Conservation (phyloP, 2,888 invertebrate genomes). For the Tuta absoluta region DNA sequence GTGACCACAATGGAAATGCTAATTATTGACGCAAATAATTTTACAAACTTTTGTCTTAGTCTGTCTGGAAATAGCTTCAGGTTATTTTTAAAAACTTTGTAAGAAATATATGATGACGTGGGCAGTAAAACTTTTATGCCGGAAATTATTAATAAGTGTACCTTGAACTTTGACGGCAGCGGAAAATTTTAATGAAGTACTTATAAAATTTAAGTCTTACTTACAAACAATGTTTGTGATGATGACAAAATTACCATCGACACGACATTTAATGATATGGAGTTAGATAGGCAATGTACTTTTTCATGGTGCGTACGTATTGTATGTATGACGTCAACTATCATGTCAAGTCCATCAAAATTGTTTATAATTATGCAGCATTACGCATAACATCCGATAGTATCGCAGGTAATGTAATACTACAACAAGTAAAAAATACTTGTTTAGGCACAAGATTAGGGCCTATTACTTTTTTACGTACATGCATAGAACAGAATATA, state of each 20-base stretch:
- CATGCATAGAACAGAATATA: no score
- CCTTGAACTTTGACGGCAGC: slow-evolving; percentile 9
- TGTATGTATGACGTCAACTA: slow-evolving; percentile 11
- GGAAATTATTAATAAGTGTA: background rate
- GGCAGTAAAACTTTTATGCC: background rate
- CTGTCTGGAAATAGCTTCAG: background rate
- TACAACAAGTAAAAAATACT: no score
- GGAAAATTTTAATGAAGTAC: slow-evolving; percentile 1
- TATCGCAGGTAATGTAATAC: background rate
- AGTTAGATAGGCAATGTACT: slow-evolving; percentile 9
- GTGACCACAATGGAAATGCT: no score
- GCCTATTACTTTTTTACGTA: no score
- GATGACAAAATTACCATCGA: slow-evolving; percentile 10
- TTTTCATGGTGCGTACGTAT: slow-evolving; percentile 14
- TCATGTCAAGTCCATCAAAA: slow-evolving; percentile 1
- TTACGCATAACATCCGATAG: background rate
- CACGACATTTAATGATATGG: slow-evolving; percentile 6
- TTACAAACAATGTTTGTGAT: background rate
- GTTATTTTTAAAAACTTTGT: background rate
- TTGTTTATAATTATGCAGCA: slow-evolving; percentile 1
- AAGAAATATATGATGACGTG: background rate
- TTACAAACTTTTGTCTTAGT: background rate
- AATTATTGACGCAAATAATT: background rate
- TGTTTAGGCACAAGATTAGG: no score
- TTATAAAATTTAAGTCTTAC: background rate